Evolutionary conservation across 2,888 invertebrate genomes (phyloP).

Genomic region (Metellina segmentata): DNA sequence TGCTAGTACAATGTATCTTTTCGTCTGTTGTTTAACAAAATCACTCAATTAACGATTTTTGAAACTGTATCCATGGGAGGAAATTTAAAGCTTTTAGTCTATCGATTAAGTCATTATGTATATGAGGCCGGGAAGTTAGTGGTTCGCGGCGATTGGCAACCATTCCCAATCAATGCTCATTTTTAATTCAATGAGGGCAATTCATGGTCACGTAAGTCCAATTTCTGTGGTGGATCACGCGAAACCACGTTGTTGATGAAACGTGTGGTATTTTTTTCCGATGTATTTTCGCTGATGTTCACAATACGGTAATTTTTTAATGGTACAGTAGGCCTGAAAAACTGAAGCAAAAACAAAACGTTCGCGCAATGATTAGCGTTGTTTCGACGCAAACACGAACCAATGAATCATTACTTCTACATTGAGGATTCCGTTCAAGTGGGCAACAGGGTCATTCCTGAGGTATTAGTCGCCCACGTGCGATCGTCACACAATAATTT

Average conservation of each 20-base stretch:
- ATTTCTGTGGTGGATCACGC: constrained; percentile 35
- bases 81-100: neutral
- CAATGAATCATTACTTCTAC: neutral
- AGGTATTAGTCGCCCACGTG: neutral
- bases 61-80: neutral
- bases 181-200: constrained; percentile 50
- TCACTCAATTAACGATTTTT: neutral
- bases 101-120: constrained; percentile 20
- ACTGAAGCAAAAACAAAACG: neutral
- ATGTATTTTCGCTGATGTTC: constrained; percentile 25
- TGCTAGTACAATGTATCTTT: no score
- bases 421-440: neutral
- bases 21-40: neutral
- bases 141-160: constrained; percentile 5
- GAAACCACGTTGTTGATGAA: constrained; percentile 12
- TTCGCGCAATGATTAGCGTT: neutral
- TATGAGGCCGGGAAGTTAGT: neutral
- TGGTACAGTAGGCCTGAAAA: neutral
- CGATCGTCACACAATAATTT: no score
- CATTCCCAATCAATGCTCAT: constrained; percentile 43
- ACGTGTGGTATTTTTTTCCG: constrained; percentile 7
- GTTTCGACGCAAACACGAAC: neutral
- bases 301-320: constrained; percentile 5
- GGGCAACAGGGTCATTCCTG: neutral
- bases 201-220: constrained; percentile 49